Evolutionary conservation across 1,140 invertebrate genomes (phyloP).

Genomic region (Calephelis virginiensis): DNA sequence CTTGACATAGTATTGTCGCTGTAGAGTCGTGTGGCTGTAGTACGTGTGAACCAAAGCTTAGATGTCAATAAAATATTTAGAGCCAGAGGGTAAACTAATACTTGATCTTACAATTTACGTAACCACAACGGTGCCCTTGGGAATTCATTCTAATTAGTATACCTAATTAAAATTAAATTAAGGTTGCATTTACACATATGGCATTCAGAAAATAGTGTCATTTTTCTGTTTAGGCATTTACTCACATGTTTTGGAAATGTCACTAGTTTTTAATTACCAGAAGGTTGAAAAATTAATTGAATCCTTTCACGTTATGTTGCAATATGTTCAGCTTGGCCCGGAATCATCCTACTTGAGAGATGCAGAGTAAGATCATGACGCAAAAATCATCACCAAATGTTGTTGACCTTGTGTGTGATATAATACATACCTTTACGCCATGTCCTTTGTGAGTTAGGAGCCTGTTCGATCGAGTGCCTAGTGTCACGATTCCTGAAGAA

Average conservation of each 20-base stretch:
- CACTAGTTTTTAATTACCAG: constrained; percentile 5
- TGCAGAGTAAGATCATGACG: too few species aligned
- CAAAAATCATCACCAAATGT: too few species aligned
- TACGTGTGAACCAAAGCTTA: not conserved
- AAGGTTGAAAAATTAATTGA: not conserved
- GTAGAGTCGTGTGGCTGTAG: too few species aligned
- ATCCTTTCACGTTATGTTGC: not conserved
- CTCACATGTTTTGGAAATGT: not conserved
- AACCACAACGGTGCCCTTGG: not conserved
- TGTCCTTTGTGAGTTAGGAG: too few species aligned
- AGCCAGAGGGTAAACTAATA: constrained; percentile 14
- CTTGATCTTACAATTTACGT: constrained; percentile 5
- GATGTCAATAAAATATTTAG: constrained; percentile 10
- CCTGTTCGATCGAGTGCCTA: too few species aligned
- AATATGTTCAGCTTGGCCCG: too few species aligned
- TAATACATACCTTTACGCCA: too few species aligned
- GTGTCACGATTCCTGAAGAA: too few species aligned
- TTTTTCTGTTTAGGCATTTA: not conserved
- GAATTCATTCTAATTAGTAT: constrained; percentile 7
- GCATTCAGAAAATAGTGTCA: constrained; percentile 10
- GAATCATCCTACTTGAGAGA: too few species aligned
- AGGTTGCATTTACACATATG: constrained; percentile 4
- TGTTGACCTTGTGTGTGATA: too few species aligned
- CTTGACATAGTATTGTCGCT: too few species aligned
- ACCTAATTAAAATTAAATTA: constrained; percentile 6